Base-by-base conservation (phyloP, 53 echinoderm and acorn worm species). In the Actinopyga echinites region DNA sequence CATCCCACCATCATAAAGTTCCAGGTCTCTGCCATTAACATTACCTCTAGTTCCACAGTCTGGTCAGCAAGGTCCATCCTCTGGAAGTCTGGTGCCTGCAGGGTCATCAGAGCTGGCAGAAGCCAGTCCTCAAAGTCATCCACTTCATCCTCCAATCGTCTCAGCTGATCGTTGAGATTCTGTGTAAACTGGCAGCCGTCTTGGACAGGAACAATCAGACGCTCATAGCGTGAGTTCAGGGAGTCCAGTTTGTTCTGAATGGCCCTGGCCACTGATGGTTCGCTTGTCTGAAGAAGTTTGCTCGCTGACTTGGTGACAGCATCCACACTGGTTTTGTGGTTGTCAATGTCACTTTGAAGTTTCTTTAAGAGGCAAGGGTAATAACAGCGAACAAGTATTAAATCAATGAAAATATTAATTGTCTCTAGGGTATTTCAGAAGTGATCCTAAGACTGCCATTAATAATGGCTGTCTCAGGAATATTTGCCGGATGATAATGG, bases 111-210 rank as follows among this genome's bases (percentile, higher is more conserved):
- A 0, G 91, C 73, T 13, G 99, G 99, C 25, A 99, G 86, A 28
- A 99, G 80, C 99, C 99, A 99, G 74, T 99, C 99, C 74, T 99
- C 99, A 43, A 99, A 87, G 30, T 56, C 82, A 40, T 99, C 92
- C 26, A 95, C 91, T 68, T 99, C 99, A 26, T 92, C 95, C 80
- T 92, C 90, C 24, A 99, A 73, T 15, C 90, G 82, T 22, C 86
- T 75, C 38, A 99, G 83, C 65, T 87, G 53, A 86, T 99, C 95
- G 20, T 75, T 90, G 61, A 99, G 78, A 32, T 74, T 68, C 89
- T 94, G 99, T 15, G 94, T 79, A 82, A 89, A 89, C 36, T 88
- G 86, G 36, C 92, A 85, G 83, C 90, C 84, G 12, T 95, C 90
- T 21, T 84, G 78, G 61, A 89, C 85, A 7, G 99, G 94, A 24